phyloP scores from a whole-genome alignment of 2,797 vertebrate genomes.

The Valencia hispanica region DNA sequence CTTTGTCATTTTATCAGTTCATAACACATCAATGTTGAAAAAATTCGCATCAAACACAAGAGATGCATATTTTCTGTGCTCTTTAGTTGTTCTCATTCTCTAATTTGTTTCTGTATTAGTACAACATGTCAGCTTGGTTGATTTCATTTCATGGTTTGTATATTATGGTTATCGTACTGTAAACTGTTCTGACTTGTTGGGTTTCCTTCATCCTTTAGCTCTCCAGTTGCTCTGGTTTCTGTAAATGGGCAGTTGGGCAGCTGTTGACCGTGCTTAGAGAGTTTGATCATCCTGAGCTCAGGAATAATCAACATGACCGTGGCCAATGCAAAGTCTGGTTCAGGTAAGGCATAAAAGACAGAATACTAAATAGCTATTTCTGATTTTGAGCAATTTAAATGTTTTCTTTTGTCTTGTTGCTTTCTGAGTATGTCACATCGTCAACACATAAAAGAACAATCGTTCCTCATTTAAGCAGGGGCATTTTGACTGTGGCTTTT shows the following conservation, averaged over 20 bases:
- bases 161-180: slow-evolving; percentile 6
- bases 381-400: neutral
- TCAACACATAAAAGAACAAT: neutral
- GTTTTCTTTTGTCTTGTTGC: neutral
- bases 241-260: slow-evolving; percentile 49
- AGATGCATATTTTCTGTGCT: slow-evolving; percentile 15
- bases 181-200: slow-evolving; percentile 32
- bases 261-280: slow-evolving; percentile 54
- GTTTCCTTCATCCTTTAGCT: slow-evolving; percentile 61
- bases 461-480: too few species aligned
- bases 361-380: slow-evolving; percentile 4
- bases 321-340: slow-evolving; percentile 79
- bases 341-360: slow-evolving; percentile 71
- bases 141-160: slow-evolving; percentile 13
- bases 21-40: slow-evolving; percentile 24
- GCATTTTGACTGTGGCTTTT: too few species aligned
- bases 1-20: slow-evolving; percentile 43
- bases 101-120: neutral
- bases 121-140: slow-evolving; percentile 7
- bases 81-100: slow-evolving; percentile 2
- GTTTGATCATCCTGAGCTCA: slow-evolving; percentile 51
- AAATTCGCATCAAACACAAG: slow-evolving; percentile 15
- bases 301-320: slow-evolving; percentile 76
- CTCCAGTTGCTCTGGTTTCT: slow-evolving; percentile 66
- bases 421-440: neutral